Evolutionary conservation across 2,888 invertebrate genomes (phyloP).

Genomic region (Drosophila paucipuncta): DNA sequence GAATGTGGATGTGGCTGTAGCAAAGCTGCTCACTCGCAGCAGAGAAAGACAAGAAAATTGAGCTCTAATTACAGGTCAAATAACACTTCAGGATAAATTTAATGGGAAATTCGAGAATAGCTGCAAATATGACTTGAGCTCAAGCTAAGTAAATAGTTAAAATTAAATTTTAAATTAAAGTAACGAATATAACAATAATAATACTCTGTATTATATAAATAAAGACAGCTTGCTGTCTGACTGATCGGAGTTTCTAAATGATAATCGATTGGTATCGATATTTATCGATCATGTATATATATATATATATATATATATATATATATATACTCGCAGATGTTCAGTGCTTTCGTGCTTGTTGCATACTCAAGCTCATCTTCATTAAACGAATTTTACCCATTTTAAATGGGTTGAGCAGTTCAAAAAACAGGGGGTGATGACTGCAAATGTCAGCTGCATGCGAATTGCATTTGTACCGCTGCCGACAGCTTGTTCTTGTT

Average conservation of each 20-base stretch:
- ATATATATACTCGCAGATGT: not conserved
- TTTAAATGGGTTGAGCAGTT: not conserved
- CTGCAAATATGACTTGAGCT: not conserved
- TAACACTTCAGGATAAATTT: not conserved
- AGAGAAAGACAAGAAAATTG: not conserved
- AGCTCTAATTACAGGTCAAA: constrained; percentile 2
- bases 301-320: not conserved
- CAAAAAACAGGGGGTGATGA: not conserved
- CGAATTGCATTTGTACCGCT: constrained; percentile 53
- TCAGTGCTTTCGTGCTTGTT: not conserved
- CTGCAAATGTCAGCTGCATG: constrained; percentile 21
- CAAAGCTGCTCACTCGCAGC: not conserved
- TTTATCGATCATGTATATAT: not conserved
- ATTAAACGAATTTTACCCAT: not conserved
- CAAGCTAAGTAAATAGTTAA: not conserved
- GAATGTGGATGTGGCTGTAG: not conserved
- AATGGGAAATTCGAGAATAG: not conserved
- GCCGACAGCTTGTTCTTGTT: constrained; percentile 29
- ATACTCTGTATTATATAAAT: too few species aligned
- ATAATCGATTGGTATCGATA: not conserved
- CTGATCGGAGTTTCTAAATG: not conserved
- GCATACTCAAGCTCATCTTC: not conserved
- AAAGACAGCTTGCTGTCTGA: not conserved
- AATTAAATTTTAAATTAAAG: not conserved
- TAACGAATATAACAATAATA: not conserved